Evolutionary conservation across 2,113 vertebrate species (phyloP), one percentile per base, ranked within the genome.

Genomic region (Oceanodroma tethys): DNA sequence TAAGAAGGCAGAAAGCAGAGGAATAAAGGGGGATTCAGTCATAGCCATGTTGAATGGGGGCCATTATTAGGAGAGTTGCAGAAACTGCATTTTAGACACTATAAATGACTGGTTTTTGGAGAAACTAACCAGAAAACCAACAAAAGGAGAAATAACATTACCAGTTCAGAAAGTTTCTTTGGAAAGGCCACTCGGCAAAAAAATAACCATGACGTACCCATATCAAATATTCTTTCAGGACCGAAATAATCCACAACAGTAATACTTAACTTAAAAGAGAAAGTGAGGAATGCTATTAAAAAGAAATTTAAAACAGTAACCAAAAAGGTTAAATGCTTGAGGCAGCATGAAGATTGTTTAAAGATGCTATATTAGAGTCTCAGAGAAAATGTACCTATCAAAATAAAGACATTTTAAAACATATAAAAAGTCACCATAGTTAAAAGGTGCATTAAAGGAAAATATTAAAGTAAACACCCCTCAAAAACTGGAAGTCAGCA

Each of bases 71-170:
- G 11, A 90, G 21, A 88, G 42, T 4, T 70, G 42, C 63, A 43
- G 0, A 88, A 92, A 60, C 40, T 75, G 53, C 81, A 59, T 79
- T 92, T 85, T 56, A 60, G 63, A 58, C 40, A 23, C 42, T 88
- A 22, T 50, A 76, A 92, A 81, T 58, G 30, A 48, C 45, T 32
- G 42, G 15, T 73, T 83, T 66, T 75, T 65, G 29, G 55, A 86
- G 71, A 90, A 97, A 73, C n/a, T 67, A 93, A 72, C 66, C 62
- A 93, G 81, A 93, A 95, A 88, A 91, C 30, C 66, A 93, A 25
- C 48, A n/a, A 65, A 88, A 90, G 62, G 58, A 90, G 79, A 86
- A 93, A 86, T n/a, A 88, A 72, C 14, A 59, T 45, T 47, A 52
- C 52, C 32, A 63, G 42, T 67, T 91, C 60, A 74, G 71, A 72